These are phyloP conservation scores for Drosophila melanosoma DNA, from an alignment of 2,888 invertebrate species.

Conservation along the genomic window DNA sequence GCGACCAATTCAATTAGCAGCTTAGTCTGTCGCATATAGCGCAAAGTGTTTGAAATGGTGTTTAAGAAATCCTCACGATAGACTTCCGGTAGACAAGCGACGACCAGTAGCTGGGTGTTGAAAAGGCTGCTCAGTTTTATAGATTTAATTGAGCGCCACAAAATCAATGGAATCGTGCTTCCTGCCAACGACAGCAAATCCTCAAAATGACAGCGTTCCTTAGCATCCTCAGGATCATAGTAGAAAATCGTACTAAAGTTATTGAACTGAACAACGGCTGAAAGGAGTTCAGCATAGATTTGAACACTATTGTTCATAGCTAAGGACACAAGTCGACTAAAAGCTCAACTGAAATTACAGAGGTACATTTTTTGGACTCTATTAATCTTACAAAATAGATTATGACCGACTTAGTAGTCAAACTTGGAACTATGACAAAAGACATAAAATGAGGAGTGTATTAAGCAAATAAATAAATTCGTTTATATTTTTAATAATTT, in stretches of 20 bases:
- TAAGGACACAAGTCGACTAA: conserved; percentile 16
- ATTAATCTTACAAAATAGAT: background rate
- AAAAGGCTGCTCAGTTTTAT: conserved; percentile 30
- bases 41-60: conserved; percentile 32
- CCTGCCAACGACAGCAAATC: conserved; percentile 5
- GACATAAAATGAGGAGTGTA: background rate
- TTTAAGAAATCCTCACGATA: conserved; percentile 41
- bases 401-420: too few relatives aligned
- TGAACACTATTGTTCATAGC: conserved; percentile 35
- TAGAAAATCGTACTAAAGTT: conserved; percentile 49
- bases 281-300: conserved; percentile 32
- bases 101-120: conserved; percentile 38
- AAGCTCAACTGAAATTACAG: background rate
- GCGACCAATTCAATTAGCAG: conserved; percentile 52
- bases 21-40: conserved; percentile 47
- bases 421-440: background rate
- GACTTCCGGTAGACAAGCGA: conserved; percentile 52
- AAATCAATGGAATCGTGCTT: conserved; percentile 40
- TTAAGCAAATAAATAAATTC: background rate
- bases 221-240: conserved; percentile 43
- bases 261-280: conserved; percentile 21
- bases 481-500: background rate
- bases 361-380: background rate
- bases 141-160: conserved; percentile 36
- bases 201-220: conserved; percentile 38